Evolutionary conservation across 2,113 vertebrate species (phyloP).

Genomic region (Eubucco bourcierii): DNA sequence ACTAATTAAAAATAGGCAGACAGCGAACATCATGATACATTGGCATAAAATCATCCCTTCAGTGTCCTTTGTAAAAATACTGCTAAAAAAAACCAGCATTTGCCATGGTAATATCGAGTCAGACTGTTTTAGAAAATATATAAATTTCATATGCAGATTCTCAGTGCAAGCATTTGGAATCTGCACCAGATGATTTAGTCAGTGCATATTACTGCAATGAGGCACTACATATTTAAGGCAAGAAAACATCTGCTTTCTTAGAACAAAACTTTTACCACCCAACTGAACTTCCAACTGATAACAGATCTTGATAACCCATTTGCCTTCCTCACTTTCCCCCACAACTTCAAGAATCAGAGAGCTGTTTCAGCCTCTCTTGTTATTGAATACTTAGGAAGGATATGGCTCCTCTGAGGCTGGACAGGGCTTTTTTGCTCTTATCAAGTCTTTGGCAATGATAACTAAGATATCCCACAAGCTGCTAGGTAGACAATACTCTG

Average conservation of each 20-base stretch:
- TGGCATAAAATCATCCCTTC: conserved; percentile 61
- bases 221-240: background rate
- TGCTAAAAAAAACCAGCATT: conserved; percentile 36
- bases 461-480: background rate
- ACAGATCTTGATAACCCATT: background rate
- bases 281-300: background rate
- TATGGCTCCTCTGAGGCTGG: background rate
- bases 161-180: background rate
- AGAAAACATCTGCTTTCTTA: background rate
- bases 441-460: background rate
- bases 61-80: conserved; percentile 46
- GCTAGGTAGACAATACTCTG: background rate
- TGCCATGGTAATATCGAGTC: conserved; percentile 48
- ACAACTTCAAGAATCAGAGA: background rate
- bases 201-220: background rate
- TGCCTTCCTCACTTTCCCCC: background rate
- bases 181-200: background rate
- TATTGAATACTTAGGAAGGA: background rate
- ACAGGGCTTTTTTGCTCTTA: background rate
- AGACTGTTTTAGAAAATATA: conserved; percentile 41
- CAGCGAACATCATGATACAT: conserved; percentile 29
- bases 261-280: background rate
- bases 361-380: background rate
- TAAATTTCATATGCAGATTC: conserved; percentile 24
- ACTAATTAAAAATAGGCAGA: conserved; percentile 67